Conservation (phyloP, 2,113 vertebrate genomes). For the Dasyurus viverrinus region DNA sequence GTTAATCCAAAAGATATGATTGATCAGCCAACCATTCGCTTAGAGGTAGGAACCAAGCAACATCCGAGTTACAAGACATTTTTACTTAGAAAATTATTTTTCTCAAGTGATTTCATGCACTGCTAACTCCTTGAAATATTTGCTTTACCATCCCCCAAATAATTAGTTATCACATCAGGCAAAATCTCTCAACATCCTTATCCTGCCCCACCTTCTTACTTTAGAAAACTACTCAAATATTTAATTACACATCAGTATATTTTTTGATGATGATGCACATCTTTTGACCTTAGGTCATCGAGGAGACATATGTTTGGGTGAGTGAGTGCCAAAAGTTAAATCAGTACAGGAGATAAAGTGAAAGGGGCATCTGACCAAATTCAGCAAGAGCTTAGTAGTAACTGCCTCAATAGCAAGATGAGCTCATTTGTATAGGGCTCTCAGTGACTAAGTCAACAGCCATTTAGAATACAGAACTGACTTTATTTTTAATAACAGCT, state of each 20-base stretch:
- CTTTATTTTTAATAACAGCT: not conserved
- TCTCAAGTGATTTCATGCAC: not conserved
- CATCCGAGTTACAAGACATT: not conserved
- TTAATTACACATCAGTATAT: not conserved
- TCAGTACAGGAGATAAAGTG: not conserved
- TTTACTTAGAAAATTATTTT: not conserved
- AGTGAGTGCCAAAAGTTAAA: not conserved
- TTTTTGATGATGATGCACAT: not conserved
- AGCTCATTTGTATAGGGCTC: slow-evolving; percentile 8
- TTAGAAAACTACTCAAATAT: not conserved
- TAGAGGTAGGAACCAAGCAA: not conserved
- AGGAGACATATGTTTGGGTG: not conserved
- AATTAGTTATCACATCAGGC: not conserved
- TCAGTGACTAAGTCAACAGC: not conserved
- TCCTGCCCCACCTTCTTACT: not conserved
- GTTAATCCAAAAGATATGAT: not conserved
- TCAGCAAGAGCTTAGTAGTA: not conserved
- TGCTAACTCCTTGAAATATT: not conserved
- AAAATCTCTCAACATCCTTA: not conserved
- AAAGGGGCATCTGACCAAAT: not conserved
- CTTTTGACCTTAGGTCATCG: not conserved
- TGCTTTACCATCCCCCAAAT: not conserved
- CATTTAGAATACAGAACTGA: not conserved
- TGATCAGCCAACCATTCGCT: not conserved
- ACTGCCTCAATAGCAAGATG: not conserved